A percentile compares a stretch with the other conserved stretches of the same genome.
These are phyloP conservation scores for Bos javanicus DNA, from an alignment of 2,113 vertebrate genomes.

Conservation along the genomic window DNA sequence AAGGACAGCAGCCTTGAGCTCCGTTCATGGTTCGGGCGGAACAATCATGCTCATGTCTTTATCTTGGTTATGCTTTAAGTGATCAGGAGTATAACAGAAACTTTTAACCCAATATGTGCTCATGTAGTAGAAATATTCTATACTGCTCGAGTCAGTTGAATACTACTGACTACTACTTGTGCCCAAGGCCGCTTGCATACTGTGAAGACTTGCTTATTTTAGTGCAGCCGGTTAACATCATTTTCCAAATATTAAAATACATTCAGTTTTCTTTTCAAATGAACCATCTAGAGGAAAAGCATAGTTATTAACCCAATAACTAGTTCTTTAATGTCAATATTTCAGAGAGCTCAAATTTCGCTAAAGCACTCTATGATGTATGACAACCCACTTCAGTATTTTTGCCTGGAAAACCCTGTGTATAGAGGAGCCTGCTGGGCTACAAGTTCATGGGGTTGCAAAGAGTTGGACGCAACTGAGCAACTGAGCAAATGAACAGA, in stretches of 20 bases:
- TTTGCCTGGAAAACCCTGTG: neutral
- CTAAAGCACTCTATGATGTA: neutral
- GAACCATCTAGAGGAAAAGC: neutral
- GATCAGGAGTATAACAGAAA: neutral
- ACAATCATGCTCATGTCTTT: neutral
- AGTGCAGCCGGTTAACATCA: neutral
- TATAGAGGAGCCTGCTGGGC: neutral
- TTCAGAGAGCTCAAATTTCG: neutral
- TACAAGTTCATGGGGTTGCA: neutral
- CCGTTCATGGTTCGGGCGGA: neutral
- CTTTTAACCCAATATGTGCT: rapidly evolving
- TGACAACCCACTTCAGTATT: neutral
- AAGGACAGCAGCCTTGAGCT: neutral
- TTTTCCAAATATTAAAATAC: conserved; percentile 6
- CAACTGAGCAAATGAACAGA: neutral
- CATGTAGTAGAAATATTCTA: neutral
- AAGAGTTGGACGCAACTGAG: neutral
- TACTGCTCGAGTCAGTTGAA: neutral
- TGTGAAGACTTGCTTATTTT: neutral
- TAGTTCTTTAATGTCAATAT: neutral
- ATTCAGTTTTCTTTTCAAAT: conserved; percentile 21
- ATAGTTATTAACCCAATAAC: neutral
- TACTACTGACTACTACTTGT: neutral
- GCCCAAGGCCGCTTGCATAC: no score
- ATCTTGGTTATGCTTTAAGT: neutral